Evolutionary conservation across 2,888 invertebrate genomes (phyloP).

Genomic region (Drosophila paramelanica): DNA sequence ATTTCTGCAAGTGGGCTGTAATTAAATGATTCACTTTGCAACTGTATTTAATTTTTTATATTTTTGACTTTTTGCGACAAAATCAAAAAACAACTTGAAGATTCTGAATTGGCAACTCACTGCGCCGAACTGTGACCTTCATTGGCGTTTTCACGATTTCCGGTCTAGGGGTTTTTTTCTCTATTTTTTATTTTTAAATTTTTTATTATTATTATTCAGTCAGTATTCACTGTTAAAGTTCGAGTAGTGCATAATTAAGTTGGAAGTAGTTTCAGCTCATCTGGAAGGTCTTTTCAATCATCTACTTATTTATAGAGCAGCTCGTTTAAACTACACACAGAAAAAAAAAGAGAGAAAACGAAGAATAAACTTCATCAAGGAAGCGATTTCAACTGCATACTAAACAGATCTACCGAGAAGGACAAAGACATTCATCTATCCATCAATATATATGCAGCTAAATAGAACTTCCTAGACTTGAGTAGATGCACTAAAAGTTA

Average conservation of each 20-base stretch:
- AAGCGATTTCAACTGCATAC: slow-evolving; percentile 51
- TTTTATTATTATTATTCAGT: slow-evolving; percentile 25
- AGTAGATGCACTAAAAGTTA: not conserved
- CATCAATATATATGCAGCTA: slow-evolving; percentile 3
- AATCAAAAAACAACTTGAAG: slow-evolving; percentile 27
- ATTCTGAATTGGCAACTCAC: slow-evolving; percentile 39
- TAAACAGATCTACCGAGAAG: slow-evolving; percentile 45
- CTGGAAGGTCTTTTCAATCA: slow-evolving; percentile 50
- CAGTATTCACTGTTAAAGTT: slow-evolving; percentile 40
- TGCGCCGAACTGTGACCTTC: slow-evolving; percentile 47
- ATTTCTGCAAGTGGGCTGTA: slow-evolving; percentile 58
- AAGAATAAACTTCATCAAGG: slow-evolving; percentile 9
- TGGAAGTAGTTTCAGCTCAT: slow-evolving; percentile 34
- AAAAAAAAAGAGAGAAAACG: not conserved
- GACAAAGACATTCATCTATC: slow-evolving; percentile 28
- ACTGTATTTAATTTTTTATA: slow-evolving; percentile 12
- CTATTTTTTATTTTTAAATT: not conserved
- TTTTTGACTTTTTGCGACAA: slow-evolving; percentile 27
- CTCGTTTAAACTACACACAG: slow-evolving; percentile 12
- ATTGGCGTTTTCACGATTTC: slow-evolving; percentile 46
- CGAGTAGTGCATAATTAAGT: slow-evolving; percentile 64
- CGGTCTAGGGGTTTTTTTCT: slow-evolving; percentile 35
- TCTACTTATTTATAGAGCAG: slow-evolving; percentile 51
- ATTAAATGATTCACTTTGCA: slow-evolving; percentile 70
- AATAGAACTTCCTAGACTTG: slow-evolving; percentile 11